Base-by-base conservation (phyloP, 2,888 invertebrate species). In the Platycheirus albimanus region DNA sequence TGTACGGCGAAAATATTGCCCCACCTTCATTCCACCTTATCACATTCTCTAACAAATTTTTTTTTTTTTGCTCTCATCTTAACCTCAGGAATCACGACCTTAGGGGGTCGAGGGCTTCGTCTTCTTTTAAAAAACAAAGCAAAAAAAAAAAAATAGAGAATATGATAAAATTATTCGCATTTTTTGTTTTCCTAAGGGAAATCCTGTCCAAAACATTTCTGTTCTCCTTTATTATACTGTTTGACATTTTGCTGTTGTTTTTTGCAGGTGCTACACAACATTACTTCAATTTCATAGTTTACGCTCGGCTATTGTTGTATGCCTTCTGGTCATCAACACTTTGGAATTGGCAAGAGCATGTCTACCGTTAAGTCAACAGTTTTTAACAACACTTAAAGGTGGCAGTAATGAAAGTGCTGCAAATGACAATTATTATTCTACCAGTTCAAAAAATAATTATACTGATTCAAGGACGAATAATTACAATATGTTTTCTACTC, bases 241-340 rank as follows among this genome's bases (percentile, higher is more conserved):
- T 36, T 56, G 38, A 56, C 56, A 56, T 38, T 56, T 56, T 30
- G 52, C 15, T 13, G 6, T 19, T 28, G 13, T 80, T 75, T 24
- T 51, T 71, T 79, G 51, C 87, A 89, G 89, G 85, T 87, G 87
- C 85, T 88, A 89, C 86, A 87, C 86, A 86, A 88, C 88, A 85
- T 87, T 90, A 86, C 86, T 90, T 80, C 88, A 87, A 86, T 90
- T 90, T 86, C 90, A 91, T 87, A 91, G 90, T 88, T 86, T 88
- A 85, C 89, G 90, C 61, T 89, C 90, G 63, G 87, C 88, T 72
- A 85, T 88, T 72, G 88, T 87, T 79, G 79, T 91, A 66, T 85
- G 89, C 10, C 80, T 91, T 69, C 84, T 91, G 84, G 86, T 88
- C 76, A 86, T 89, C 85, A 90, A 89, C 85, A 88, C 88, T 70